A percentile compares a stretch with the other conserved stretches of the same genome.
Evolutionary conservation across 2,888 invertebrate species (phyloP).

Genomic region (Vannuccia rotundouncinata): DNA sequence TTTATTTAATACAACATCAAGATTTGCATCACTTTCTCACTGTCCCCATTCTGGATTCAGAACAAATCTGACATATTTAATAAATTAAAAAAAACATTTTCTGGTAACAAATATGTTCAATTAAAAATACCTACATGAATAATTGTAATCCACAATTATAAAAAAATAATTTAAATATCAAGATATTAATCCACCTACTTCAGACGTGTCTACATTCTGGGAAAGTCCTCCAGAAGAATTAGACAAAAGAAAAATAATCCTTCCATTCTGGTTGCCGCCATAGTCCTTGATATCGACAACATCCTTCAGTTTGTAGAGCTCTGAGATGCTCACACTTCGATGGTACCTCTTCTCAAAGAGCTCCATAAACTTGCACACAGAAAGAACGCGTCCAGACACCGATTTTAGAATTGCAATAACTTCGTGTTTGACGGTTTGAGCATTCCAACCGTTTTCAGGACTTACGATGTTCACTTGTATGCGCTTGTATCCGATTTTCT

Average conservation of each 20-base stretch:
- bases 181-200: not conserved
- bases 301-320: slow-evolving; percentile 64
- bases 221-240: not conserved
- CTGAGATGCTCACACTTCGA: slow-evolving; percentile 62
- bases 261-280: slow-evolving; percentile 35
- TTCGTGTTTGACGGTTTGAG: slow-evolving; percentile 60
- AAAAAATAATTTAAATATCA: too few species aligned
- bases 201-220: not conserved
- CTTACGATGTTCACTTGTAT: slow-evolving; percentile 63
- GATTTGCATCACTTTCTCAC: too few species aligned
- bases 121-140: too few species aligned
- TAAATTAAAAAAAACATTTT: too few species aligned
- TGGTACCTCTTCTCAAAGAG: slow-evolving; percentile 68
- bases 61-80: too few species aligned
- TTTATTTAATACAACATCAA: too few species aligned
- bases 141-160: too few species aligned
- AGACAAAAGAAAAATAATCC: slow-evolving; percentile 25
- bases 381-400: slow-evolving; percentile 68
- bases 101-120: too few species aligned
- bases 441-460: slow-evolving; percentile 37
- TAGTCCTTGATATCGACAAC: slow-evolving; percentile 65
- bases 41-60: too few species aligned
- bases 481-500: slow-evolving; percentile 72
- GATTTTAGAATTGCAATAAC: slow-evolving; percentile 69
- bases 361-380: slow-evolving; percentile 73